phyloP scores from a whole-genome alignment of 1,140 invertebrate species.

The Lepeophtheirus salmonis region DNA sequence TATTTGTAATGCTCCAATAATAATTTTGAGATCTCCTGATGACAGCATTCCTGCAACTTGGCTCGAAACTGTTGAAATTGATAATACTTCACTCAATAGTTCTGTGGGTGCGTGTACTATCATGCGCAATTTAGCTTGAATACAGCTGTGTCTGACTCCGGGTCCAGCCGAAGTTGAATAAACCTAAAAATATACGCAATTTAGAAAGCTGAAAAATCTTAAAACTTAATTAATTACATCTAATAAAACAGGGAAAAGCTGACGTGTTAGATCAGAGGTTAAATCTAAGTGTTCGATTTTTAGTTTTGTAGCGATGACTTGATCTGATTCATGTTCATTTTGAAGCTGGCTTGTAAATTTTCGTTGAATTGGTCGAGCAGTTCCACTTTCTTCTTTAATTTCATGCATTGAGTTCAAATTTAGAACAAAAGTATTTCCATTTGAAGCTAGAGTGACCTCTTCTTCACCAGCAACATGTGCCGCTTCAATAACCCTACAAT shows the following conservation, averaged over 20 bases:
- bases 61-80: constrained; percentile 82
- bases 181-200: constrained; percentile 45
- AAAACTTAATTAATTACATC: constrained; percentile 2
- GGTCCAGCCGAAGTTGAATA: constrained; percentile 92
- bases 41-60: constrained; percentile 96
- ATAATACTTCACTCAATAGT: constrained; percentile 48
- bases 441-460: constrained; percentile 72
- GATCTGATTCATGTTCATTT: not conserved
- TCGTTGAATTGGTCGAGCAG: constrained; percentile 64
- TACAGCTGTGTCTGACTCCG: constrained; percentile 85
- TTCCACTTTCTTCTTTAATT: constrained; percentile 92
- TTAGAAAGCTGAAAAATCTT: not conserved
- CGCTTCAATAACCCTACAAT: constrained; percentile 37
- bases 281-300: constrained; percentile 40
- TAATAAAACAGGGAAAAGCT: constrained; percentile 49
- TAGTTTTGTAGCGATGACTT: not conserved
- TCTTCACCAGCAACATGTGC: constrained; percentile 81
- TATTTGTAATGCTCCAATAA: constrained; percentile 90
- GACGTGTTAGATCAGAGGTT: constrained; percentile 57
- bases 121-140: constrained; percentile 77
- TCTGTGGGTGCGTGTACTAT: constrained; percentile 78
- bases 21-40: constrained; percentile 79
- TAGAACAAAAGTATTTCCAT: constrained; percentile 79
- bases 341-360: constrained; percentile 19
- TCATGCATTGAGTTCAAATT: constrained; percentile 94